Conservation (phyloP, 2,888 invertebrate genomes). For the Tetanocera ferruginea region DNA sequence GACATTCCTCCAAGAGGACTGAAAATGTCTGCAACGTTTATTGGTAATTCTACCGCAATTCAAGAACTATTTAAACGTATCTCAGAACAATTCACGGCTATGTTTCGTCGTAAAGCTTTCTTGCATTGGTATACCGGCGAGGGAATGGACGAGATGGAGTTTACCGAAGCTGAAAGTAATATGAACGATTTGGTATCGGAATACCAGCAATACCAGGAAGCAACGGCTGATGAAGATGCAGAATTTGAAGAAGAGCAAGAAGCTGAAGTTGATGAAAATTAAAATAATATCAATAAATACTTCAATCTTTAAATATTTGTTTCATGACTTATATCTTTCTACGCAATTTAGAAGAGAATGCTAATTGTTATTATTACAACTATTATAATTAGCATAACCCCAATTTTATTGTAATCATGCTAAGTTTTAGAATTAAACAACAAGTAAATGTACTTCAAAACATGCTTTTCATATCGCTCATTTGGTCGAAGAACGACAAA, state of each 20-base stretch:
- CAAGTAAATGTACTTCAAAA: too few relatives aligned
- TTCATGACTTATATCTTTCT: too few relatives aligned
- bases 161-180: slow-evolving; percentile 96
- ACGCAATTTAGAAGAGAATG: too few relatives aligned
- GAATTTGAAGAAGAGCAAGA: slow-evolving; percentile 87
- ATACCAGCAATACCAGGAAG: slow-evolving; percentile 95
- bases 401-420: too few relatives aligned
- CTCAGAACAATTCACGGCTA: slow-evolving; percentile 89
- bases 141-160: slow-evolving; percentile 98
- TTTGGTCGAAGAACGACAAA: too few relatives aligned
- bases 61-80: slow-evolving; percentile 92
- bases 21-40: slow-evolving; percentile 91
- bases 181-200: slow-evolving; percentile 92
- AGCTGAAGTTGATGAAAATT: slow-evolving; percentile 76
- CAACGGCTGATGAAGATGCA: slow-evolving; percentile 88
- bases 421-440: too few relatives aligned
- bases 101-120: slow-evolving; percentile 97
- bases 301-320: too few relatives aligned
- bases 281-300: slow-evolving; percentile 52
- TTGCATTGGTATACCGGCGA: slow-evolving; percentile 98
- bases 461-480: too few relatives aligned
- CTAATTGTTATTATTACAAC: too few relatives aligned
- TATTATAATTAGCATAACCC: too few relatives aligned
- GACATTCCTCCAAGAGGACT: slow-evolving; percentile 83
- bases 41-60: slow-evolving; percentile 88